Base-by-base conservation (phyloP, 2,113 vertebrate species). In the Pseudolaguvia tuberculata region DNA sequence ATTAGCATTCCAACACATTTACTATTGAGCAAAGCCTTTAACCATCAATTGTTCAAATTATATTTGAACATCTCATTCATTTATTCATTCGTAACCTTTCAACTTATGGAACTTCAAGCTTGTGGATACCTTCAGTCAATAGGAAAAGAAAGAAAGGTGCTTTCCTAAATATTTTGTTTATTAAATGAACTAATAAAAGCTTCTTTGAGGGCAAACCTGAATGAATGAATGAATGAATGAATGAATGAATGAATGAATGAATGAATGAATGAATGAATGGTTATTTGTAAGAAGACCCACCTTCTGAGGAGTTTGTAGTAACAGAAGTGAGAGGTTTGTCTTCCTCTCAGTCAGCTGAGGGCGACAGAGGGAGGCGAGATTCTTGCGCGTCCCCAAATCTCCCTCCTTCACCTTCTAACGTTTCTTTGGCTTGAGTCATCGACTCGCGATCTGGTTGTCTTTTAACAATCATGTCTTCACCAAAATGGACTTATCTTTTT, bases 341-440 rank as follows among this genome's bases (percentile, higher is more conserved):
- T 81, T 84, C 83, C 83, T 73, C 71, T 82, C 65, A 88, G 87
- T 88, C 87, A 87, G 88, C 77, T 87, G 87, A 89, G 87, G 86
- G 88, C 88, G 87, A 89, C 86, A 88, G 88, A 88, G 89, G 87
- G 88, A 89, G 85, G 79, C 83, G 80, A 85, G 81, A 51, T 73
- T 72, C 76, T 80, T 80, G 79, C 17, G 61, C 65, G 79, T 79
- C 80, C 83, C n/a, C 80, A 76, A 80, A 71, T 81, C 83, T 78
- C 81, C 78, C 83, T 84, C 80, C 84, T 83, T 85, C 85, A 85
- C 85, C 87, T 84, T 78, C 5, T 4, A 42, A 85, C 85, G 2
- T 84, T 88, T 77, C 80, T 83, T 73, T 27, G 63, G 53, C 48
- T 75, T 45, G 62, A 79, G 72, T 87, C 85, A 79, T 84, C 77